Conservation (phyloP, 2,797 vertebrate genomes). For the Rhinoraja longicauda region DNA sequence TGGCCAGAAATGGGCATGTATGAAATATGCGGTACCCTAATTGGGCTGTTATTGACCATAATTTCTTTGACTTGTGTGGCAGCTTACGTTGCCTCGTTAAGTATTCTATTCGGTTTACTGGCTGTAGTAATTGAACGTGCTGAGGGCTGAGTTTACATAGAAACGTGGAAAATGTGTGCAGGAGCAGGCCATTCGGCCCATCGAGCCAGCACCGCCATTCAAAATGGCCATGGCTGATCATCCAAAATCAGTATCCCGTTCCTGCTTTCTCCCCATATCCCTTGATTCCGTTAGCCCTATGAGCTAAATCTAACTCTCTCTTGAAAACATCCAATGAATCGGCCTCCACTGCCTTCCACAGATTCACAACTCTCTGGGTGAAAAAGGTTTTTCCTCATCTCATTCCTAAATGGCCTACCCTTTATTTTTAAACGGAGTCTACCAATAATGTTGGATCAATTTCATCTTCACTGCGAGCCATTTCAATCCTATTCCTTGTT, state of each 20-base stretch:
- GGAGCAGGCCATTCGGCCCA: no score
- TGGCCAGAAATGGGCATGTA: background rate
- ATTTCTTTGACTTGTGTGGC: background rate
- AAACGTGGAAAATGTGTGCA: background rate
- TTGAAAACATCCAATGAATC: no score
- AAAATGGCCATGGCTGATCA: no score
- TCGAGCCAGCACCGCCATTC: no score
- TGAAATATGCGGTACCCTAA: background rate
- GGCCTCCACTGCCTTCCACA: no score
- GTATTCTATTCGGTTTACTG: conserved; percentile 9
- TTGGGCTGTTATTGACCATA: background rate
- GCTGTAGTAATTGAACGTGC: background rate
- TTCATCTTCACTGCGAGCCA: background rate
- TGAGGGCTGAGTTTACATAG: background rate
- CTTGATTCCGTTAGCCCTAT: no score
- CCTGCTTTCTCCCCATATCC: no score
- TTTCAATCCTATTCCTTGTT: background rate
- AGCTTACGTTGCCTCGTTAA: background rate
- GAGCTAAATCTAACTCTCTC: no score
- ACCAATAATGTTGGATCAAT: background rate
- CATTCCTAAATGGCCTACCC: no score
- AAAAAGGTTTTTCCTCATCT: no score
- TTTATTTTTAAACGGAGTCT: background rate
- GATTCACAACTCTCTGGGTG: no score
- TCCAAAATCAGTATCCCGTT: no score